A percentile compares a stretch with the other conserved stretches of the same genome.
Evolutionary conservation across 1,140 invertebrate genomes (phyloP).

Genomic region (Stegodyphus mimosarum): DNA sequence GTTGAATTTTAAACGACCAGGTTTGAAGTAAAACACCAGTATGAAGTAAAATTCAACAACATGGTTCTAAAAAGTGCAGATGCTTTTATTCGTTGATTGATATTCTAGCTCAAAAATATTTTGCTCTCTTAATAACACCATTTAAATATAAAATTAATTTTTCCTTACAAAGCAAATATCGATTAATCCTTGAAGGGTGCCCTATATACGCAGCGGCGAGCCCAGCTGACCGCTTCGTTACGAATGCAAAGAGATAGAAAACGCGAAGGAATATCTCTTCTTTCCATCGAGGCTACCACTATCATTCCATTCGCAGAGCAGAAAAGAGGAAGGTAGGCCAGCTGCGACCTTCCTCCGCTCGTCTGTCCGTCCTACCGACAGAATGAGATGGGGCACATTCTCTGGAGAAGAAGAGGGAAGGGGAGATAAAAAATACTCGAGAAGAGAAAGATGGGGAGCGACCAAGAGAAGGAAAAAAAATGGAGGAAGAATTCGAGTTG

Average conservation of each 20-base stretch:
- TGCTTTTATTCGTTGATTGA: too few relatives aligned
- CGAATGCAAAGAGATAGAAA: conserved; percentile 35
- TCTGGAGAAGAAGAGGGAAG: background rate
- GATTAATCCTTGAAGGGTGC: background rate
- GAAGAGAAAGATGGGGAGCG: background rate
- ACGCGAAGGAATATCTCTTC: conserved; percentile 1
- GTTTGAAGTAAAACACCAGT: too few relatives aligned
- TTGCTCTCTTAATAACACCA: too few relatives aligned
- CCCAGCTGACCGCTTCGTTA: conserved; percentile 38
- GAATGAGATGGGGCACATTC: conserved; percentile 13
- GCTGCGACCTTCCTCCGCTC: conserved; percentile 23
- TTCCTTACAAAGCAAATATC: too few relatives aligned
- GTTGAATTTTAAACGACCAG: too few relatives aligned
- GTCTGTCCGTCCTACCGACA: background rate
- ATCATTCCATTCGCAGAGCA: background rate
- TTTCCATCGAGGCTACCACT: background rate
- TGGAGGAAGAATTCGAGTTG: conserved; percentile 25
- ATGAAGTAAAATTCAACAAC: too few relatives aligned
- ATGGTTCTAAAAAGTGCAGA: too few relatives aligned
- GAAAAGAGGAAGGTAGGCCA: conserved; percentile 14
- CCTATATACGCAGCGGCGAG: background rate
- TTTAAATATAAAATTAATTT: too few relatives aligned
- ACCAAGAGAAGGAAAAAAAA: background rate
- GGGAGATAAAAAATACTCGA: background rate
- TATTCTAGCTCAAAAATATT: too few relatives aligned